Base-by-base conservation (phyloP, 2,113 vertebrate genomes). In the Fregetta grallaria region DNA sequence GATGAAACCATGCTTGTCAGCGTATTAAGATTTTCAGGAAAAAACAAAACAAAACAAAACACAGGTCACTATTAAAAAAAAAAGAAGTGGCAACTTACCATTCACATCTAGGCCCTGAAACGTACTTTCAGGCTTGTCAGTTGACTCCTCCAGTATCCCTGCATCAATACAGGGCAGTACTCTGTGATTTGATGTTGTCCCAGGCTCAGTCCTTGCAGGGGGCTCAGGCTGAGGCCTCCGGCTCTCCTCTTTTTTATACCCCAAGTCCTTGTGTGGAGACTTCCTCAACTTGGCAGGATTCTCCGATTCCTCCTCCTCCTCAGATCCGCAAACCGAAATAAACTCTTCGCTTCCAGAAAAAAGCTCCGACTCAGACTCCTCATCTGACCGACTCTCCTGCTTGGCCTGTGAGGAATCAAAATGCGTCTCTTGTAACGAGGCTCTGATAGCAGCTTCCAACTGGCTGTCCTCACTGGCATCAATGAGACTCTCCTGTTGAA, bases 391-490 rank as follows among this genome's bases (percentile, higher is more conserved):
- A 58, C 98, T 99, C 89, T 99, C 99, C 13, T 98, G 98, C 81
- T 98, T 98, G 61, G 98, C 98, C 32, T 98, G 98, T 5, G 98
- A 97, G 68, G 99, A 99, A 95, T 99, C 99, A 52, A 99, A 99
- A 96, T 99, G 99, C 4, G 99, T 99, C 98, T 99, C 99, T 97
- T 99, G 99, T 58, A 99, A 97, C 0, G 99, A 99, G 84, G 99
- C 99, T 96, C 99, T 98, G 97, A 99, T 99, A 14, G 99, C 99
- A 66, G 99, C 99, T 98, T 99, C 99, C 97, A 99, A 95, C 98
- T 99, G 99, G 97, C 99, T 99, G 98, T 99, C 99, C 98, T 99
- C 99, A 82, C 99, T 99, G 95, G 99, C 99, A 86, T 99, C 99
- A 83, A 99, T 99, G 81, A 99, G 98, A 86, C 99, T 99, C 97